Percentiles rank a stretch among this genome's conserved stretches.
phyloP scores from a whole-genome alignment of 1,140 invertebrate species.

The Aphelenchoides besseyi region DNA sequence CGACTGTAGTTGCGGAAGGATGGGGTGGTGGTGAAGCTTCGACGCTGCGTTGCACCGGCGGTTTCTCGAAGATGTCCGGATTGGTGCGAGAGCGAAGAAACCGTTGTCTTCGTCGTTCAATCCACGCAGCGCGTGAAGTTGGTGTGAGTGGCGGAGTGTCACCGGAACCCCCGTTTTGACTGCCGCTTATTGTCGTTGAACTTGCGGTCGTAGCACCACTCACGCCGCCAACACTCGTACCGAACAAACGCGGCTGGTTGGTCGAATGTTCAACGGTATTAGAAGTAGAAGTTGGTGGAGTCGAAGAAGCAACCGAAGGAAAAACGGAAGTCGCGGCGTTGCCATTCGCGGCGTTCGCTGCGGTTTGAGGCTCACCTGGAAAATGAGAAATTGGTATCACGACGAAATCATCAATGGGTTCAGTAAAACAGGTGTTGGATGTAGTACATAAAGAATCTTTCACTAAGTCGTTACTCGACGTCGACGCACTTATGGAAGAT shows the following conservation, averaged over 20 bases:
- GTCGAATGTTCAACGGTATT: not conserved
- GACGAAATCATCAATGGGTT: not conserved
- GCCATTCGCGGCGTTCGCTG: not conserved
- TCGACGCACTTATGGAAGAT: not conserved
- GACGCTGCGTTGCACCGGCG: not conserved
- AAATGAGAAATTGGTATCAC: slow-evolving; percentile 34
- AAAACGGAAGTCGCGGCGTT: slow-evolving; percentile 5
- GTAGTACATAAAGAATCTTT: not conserved
- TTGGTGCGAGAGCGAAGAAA: slow-evolving; percentile 52
- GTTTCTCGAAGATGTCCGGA: slow-evolving; percentile 41
- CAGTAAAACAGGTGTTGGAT: slow-evolving; percentile 2
- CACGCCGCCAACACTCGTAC: not conserved
- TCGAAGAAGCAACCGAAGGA: not conserved
- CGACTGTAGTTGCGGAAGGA: slow-evolving; percentile 15
- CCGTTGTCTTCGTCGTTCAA: slow-evolving; percentile 37
- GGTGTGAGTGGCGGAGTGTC: slow-evolving; percentile 34
- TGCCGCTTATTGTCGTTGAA: not conserved
- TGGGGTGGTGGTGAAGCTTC: not conserved
- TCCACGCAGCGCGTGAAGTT: slow-evolving; percentile 27
- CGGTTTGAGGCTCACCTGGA: slow-evolving; percentile 32
- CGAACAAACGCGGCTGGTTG: not conserved
- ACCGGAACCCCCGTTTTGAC: not conserved
- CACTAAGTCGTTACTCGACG: not conserved
- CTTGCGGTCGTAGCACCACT: not conserved
- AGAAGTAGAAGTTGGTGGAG: not conserved